These are phyloP conservation scores for Petrosia ficiformis DNA, from an alignment of 37 sponge, comb jelly and placozoan genomes.

Conservation along the genomic window DNA sequence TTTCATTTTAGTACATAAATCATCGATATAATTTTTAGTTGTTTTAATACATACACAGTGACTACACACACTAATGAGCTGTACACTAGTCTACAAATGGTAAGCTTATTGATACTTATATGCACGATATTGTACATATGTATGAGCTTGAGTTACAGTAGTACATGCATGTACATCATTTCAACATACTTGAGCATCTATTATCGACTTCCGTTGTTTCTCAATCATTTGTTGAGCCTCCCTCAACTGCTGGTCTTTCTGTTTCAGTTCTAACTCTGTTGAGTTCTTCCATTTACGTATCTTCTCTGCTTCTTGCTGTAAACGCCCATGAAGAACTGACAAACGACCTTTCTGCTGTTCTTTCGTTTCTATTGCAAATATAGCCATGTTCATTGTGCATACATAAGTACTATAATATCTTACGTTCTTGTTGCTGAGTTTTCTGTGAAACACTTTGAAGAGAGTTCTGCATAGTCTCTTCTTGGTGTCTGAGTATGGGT, in stretches of 20 bases:
- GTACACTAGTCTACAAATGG: too few species aligned
- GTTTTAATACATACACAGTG: too few species aligned
- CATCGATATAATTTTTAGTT: too few species aligned
- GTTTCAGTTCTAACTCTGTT: slow-evolving; percentile 78
- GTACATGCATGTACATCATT: neutral
- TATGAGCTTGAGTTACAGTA: neutral
- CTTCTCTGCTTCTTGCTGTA: slow-evolving; percentile 93
- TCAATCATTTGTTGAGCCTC: slow-evolving; percentile 50
- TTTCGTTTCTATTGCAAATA: neutral
- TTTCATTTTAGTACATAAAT: too few species aligned
- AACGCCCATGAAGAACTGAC: slow-evolving; percentile 64
- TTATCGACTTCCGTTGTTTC: slow-evolving; percentile 26
- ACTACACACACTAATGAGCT: neutral
- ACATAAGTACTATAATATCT: neutral
- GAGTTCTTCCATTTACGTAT: slow-evolving; percentile 92
- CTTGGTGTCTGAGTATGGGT: too few species aligned
- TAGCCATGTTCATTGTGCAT: neutral
- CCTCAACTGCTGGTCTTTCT: slow-evolving; percentile 61
- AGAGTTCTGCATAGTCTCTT: too few species aligned
- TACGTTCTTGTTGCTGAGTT: neutral
- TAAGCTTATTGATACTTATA: too few species aligned
- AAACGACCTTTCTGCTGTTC: slow-evolving; percentile 36
- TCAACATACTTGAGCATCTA: slow-evolving; percentile 49
- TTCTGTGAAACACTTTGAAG: neutral
- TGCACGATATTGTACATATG: too few species aligned